Evolutionary conservation across 2,797 vertebrate genomes (phyloP).

Genomic region (Spinus olivaceus): DNA sequence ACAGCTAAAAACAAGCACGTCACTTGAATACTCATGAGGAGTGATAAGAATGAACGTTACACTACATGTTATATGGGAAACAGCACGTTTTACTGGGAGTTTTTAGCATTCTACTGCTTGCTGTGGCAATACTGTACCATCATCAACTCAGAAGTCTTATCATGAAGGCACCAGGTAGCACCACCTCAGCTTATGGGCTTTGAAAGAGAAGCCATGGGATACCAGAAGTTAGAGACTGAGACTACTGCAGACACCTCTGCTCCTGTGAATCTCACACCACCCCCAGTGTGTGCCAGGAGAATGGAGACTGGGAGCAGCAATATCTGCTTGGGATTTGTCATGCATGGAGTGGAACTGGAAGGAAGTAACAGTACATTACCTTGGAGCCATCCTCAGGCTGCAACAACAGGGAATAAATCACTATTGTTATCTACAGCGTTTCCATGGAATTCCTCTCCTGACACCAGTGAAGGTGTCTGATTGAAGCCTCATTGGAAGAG

Average conservation of each 20-base stretch:
- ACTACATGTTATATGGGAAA: slow-evolving; percentile 20
- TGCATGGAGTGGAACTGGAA: not conserved
- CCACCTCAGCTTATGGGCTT: slow-evolving; percentile 63
- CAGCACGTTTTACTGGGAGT: not conserved
- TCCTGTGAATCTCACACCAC: not conserved
- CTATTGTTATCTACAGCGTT: not conserved
- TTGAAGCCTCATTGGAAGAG: not conserved
- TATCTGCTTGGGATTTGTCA: not conserved
- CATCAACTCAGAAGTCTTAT: slow-evolving; percentile 31
- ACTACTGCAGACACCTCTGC: not conserved
- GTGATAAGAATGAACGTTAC: not conserved
- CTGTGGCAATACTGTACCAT: slow-evolving; percentile 2
- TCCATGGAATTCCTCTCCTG: not conserved
- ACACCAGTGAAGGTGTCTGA: not conserved
- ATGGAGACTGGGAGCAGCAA: not conserved
- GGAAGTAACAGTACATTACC: slow-evolving; percentile 29
- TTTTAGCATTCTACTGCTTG: not conserved
- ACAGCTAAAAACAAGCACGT: not conserved
- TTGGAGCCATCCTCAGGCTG: slow-evolving; percentile 65
- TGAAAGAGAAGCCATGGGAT: slow-evolving; percentile 54
- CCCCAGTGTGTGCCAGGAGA: not conserved
- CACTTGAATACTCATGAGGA: not conserved
- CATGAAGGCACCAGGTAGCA: slow-evolving; percentile 26
- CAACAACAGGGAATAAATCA: slow-evolving; percentile 43
- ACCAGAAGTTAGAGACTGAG: slow-evolving; percentile 33